These are phyloP conservation scores for Patiria pectinifera DNA, from an alignment of 53 echinoderm and acorn worm species.

Conservation along the genomic window DNA sequence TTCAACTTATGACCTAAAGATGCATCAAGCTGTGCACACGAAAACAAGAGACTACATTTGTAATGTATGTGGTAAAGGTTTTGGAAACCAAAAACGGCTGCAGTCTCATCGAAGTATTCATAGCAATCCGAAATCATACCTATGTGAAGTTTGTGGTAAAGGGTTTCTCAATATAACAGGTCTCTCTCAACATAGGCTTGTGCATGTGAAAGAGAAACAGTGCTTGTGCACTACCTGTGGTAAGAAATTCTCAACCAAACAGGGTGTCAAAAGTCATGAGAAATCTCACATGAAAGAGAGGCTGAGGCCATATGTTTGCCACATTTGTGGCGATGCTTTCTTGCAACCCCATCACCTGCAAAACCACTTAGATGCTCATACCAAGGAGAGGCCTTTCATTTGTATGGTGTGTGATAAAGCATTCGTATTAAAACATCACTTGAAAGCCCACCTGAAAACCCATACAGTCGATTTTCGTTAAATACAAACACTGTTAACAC, in stretches of 20 bases:
- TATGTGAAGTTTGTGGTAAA: slow-evolving; percentile 28
- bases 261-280: background rate
- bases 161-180: background rate
- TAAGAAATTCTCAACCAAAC: background rate
- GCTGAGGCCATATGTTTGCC: slow-evolving; percentile 1
- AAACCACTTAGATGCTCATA: background rate
- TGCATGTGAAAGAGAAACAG: slow-evolving; percentile 7
- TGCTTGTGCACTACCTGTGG: slow-evolving; percentile 37
- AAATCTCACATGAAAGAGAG: background rate
- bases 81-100: background rate
- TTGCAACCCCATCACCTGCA: background rate
- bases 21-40: background rate
- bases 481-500: too few species aligned
- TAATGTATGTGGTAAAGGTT: slow-evolving; percentile 15
- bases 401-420: slow-evolving; percentile 36
- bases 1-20: background rate
- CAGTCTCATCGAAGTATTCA: background rate
- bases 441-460: slow-evolving; percentile 1
- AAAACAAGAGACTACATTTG: background rate
- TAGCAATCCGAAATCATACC: background rate
- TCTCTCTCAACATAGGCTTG: background rate
- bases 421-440: slow-evolving; percentile 23
- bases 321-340: slow-evolving; percentile 34
- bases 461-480: background rate
- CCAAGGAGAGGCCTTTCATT: background rate